These are phyloP conservation scores for Mellilla xanthometata DNA, from an alignment of 2,888 invertebrate species.

Conservation along the genomic window DNA sequence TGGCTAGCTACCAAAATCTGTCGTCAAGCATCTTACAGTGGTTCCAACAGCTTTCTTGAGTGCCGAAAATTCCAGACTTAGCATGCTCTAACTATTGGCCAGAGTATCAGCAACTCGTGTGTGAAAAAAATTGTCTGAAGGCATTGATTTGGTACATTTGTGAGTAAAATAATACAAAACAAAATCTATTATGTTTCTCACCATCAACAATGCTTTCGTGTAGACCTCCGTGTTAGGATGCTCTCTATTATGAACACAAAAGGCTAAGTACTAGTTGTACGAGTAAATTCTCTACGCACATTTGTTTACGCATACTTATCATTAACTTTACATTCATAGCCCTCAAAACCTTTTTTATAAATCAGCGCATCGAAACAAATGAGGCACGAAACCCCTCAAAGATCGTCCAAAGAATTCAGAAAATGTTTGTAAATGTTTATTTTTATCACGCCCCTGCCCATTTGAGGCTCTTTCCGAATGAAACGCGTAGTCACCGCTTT, in stretches of 20 bases:
- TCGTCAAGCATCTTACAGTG: too few species aligned
- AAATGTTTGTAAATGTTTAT: conserved; percentile 52
- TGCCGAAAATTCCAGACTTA: too few species aligned
- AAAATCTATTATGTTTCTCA: background rate
- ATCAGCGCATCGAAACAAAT: conserved; percentile 20
- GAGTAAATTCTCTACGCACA: background rate
- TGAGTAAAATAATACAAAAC: too few species aligned
- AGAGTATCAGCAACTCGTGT: too few species aligned
- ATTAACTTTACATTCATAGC: background rate
- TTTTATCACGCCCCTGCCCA: conserved; percentile 40
- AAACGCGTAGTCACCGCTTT: conserved; percentile 60
- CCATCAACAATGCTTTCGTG: background rate
- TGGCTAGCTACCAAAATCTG: too few species aligned
- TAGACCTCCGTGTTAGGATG: background rate
- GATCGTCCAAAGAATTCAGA: conserved; percentile 35
- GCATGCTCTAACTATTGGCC: too few species aligned
- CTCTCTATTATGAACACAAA: background rate
- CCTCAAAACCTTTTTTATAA: conserved; percentile 3
- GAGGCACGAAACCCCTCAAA: conserved; percentile 13
- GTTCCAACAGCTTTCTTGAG: too few species aligned
- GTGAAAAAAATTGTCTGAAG: too few species aligned
- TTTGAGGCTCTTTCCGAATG: conserved; percentile 40
- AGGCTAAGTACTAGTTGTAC: background rate
- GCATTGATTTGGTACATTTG: too few species aligned
- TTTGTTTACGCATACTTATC: background rate